phyloP scores from a whole-genome alignment of 2,113 vertebrate genomes.

The Cheilinus undulatus region DNA sequence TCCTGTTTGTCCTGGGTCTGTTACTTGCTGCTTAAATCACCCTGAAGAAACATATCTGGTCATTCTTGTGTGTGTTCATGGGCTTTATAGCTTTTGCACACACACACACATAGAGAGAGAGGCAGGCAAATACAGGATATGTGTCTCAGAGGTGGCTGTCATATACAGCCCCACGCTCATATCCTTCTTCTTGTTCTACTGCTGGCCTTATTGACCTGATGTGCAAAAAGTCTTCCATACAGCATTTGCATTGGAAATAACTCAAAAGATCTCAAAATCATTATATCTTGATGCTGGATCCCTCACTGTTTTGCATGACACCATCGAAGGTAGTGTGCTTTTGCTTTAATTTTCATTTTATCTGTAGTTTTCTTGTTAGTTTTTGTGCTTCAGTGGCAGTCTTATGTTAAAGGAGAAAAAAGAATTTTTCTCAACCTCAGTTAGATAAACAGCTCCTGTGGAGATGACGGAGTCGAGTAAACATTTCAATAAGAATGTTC shows the following conservation, averaged over 20 bases:
- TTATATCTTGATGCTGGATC: slow-evolving; percentile 6
- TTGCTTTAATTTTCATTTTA: slow-evolving; percentile 8
- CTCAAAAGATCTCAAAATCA: slow-evolving; percentile 4
- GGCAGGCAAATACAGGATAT: slow-evolving; percentile 51
- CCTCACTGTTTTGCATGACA: slow-evolving; percentile 33
- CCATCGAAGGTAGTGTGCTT: slow-evolving; percentile 50
- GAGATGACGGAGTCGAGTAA: slow-evolving; percentile 48
- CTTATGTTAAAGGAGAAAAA: slow-evolving; percentile 8
- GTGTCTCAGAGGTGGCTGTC: slow-evolving; percentile 7
- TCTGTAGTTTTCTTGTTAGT: slow-evolving; percentile 28
- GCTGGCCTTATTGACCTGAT: not conserved
- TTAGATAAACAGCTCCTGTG: slow-evolving; percentile 52
- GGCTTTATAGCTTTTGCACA: not conserved
- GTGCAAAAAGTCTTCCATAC: slow-evolving; percentile 21
- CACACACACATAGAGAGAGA: not conserved
- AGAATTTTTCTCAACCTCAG: slow-evolving; percentile 35
- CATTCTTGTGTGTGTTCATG: not conserved
- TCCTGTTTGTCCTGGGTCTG: not conserved
- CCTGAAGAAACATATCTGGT: not conserved
- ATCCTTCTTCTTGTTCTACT: slow-evolving; percentile 47
- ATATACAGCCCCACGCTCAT: slow-evolving; percentile 34
- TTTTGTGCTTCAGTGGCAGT: slow-evolving; percentile 15
- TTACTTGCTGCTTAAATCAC: slow-evolving; percentile 7
- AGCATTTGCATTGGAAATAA: slow-evolving; percentile 10
- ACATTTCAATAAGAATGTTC: slow-evolving; percentile 62